Evolutionary conservation across 2,888 invertebrate genomes (phyloP).

Genomic region (Agapostemon virescens): DNA sequence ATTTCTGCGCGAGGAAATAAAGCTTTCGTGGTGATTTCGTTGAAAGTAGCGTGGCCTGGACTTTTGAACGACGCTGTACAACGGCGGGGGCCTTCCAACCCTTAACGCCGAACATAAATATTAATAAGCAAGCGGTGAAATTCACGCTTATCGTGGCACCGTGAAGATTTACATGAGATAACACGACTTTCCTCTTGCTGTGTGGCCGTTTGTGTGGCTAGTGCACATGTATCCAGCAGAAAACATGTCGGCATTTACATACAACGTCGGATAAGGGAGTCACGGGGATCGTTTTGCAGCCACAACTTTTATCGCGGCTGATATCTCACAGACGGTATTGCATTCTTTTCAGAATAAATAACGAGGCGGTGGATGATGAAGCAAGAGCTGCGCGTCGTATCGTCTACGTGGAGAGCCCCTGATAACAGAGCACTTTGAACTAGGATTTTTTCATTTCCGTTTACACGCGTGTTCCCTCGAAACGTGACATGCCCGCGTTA

Average conservation of each 20-base stretch:
- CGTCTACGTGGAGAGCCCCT: constrained; percentile 1
- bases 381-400: constrained; percentile 41
- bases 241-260: constrained; percentile 70
- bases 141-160: constrained; percentile 77
- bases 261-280: constrained; percentile 67
- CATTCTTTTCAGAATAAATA: constrained; percentile 63
- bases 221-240: constrained; percentile 62
- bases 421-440: constrained; percentile 16
- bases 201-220: constrained; percentile 49
- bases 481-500: constrained; percentile 2
- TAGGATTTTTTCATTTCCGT: constrained; percentile 28
- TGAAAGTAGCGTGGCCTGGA: not conserved
- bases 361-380: constrained; percentile 58
- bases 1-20: not conserved
- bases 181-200: constrained; percentile 72
- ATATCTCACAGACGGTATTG: constrained; percentile 62
- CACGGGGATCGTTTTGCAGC: constrained; percentile 69
- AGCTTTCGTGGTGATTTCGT: not conserved
- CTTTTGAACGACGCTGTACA: constrained; percentile 61
- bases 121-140: constrained; percentile 76
- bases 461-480: not conserved
- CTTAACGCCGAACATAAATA: constrained; percentile 74
- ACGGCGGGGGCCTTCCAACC: constrained; percentile 46
- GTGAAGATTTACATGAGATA: constrained; percentile 77
- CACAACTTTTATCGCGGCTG: constrained; percentile 68